A percentile compares a stretch with the other conserved stretches of the same genome.
These are phyloP conservation scores for Myripristis jacobus DNA, from an alignment of 2,797 vertebrate genomes.

Conservation along the genomic window DNA sequence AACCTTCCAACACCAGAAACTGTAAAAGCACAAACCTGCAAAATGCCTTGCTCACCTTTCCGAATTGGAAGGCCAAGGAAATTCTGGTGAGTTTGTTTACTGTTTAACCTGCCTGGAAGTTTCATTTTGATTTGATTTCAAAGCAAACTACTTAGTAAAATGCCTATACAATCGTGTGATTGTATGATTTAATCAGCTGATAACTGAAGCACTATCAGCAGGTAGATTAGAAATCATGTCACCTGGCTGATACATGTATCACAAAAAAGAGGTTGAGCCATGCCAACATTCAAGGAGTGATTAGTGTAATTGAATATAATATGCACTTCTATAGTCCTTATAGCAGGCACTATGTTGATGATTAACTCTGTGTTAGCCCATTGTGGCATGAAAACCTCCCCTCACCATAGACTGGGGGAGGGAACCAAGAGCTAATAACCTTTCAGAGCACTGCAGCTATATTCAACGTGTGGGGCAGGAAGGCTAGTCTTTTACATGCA, in stretches of 20 bases:
- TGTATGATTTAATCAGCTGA: too few relatives aligned
- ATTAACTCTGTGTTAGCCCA: not conserved
- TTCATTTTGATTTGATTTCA: constrained; percentile 12
- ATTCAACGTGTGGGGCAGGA: too few relatives aligned
- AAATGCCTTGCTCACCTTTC: constrained; percentile 81
- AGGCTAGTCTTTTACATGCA: not conserved
- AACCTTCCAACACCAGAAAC: constrained; percentile 2
- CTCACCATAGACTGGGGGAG: too few relatives aligned
- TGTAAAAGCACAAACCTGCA: constrained; percentile 30
- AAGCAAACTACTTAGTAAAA: too few relatives aligned
- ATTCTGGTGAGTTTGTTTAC: constrained; percentile 80
- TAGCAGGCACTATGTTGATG: not conserved
- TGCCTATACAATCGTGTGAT: constrained; percentile 4
- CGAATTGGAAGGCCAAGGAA: constrained; percentile 75
- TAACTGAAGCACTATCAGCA: not conserved
- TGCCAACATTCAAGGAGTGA: not conserved
- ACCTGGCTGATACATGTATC: not conserved
- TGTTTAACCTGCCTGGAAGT: constrained; percentile 15
- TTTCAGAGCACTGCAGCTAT: not conserved
- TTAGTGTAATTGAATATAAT: not conserved
- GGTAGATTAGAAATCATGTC: not conserved
- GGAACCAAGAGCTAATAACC: not conserved
- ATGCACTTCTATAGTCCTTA: not conserved
- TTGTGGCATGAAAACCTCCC: not conserved
- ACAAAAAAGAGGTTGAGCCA: not conserved